Conservation (phyloP, 2,113 vertebrate species). For the Athene cunicularia region DNA sequence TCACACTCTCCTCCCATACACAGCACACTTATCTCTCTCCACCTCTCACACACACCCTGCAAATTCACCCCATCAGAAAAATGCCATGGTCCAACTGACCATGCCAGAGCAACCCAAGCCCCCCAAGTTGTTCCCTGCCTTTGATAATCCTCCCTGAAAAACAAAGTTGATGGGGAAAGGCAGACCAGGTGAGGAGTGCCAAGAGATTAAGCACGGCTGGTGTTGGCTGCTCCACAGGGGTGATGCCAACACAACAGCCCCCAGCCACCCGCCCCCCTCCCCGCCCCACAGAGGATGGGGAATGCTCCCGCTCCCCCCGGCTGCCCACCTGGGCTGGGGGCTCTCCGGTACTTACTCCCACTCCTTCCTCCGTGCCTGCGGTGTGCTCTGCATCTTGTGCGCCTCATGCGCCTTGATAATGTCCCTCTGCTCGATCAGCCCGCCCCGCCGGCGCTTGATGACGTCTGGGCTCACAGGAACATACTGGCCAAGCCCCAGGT, state of each 20-base stretch:
- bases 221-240: fast-evolving
- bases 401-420: slow-evolving; percentile 95
- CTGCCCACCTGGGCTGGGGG: slow-evolving; percentile 23
- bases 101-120: background rate
- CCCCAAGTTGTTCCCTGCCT: background rate
- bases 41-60: fast-evolving
- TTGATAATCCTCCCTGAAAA: background rate
- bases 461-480: slow-evolving; percentile 86
- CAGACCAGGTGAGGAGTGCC: background rate
- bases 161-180: background rate
- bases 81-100: fast-evolving
- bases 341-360: slow-evolving; percentile 91
- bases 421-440: slow-evolving; percentile 94
- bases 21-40: fast-evolving
- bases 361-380: slow-evolving; percentile 93
- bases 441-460: slow-evolving; percentile 90
- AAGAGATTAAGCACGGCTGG: fast-evolving
- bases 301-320: background rate
- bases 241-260: fast-evolving
- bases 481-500: slow-evolving; percentile 72
- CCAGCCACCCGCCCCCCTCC: fast-evolving
- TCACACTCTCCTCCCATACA: fast-evolving
- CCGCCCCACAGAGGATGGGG: fast-evolving
- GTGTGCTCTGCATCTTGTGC: slow-evolving; percentile 98
- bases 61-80: background rate